phyloP scores from a whole-genome alignment of 2,797 vertebrate genomes.

The Chelmon rostratus region DNA sequence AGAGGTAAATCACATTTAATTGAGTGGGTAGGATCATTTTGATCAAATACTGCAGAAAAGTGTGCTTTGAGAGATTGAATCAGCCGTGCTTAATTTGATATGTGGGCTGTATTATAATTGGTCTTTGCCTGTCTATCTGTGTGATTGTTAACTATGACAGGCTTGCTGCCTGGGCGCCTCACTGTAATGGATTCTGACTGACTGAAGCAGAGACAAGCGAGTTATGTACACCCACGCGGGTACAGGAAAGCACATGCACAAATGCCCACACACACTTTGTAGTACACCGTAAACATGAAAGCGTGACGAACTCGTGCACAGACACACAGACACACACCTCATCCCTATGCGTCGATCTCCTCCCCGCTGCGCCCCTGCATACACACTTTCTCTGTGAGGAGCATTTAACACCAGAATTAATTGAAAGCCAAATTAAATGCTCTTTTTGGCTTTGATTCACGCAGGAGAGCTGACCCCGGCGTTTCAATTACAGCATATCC shows the following conservation, averaged over 20 bases:
- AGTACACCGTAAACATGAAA: slow-evolving; percentile 25
- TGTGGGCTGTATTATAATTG: slow-evolving; percentile 77
- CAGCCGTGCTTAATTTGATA: slow-evolving; percentile 72
- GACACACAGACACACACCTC: background rate
- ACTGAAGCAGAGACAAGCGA: slow-evolving; percentile 70
- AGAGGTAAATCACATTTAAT: slow-evolving; percentile 73
- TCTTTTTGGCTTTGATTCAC: slow-evolving; percentile 73
- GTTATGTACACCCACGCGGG: slow-evolving; percentile 59
- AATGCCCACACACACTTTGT: slow-evolving; percentile 27
- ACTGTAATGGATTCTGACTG: slow-evolving; percentile 77
- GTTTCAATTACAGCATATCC: slow-evolving; percentile 78
- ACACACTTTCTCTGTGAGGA: slow-evolving; percentile 52
- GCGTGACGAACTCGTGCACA: background rate
- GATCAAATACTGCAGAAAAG: slow-evolving; percentile 77
- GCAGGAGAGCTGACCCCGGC: slow-evolving; percentile 60
- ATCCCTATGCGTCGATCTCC: background rate
- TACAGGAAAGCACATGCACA: slow-evolving; percentile 18
- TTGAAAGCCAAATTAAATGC: slow-evolving; percentile 81
- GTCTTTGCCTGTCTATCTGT: slow-evolving; percentile 68
- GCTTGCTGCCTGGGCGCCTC: slow-evolving; percentile 45
- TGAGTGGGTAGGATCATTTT: slow-evolving; percentile 70
- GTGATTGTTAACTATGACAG: slow-evolving; percentile 75
- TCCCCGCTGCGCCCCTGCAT: background rate
- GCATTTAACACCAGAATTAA: slow-evolving; percentile 75
- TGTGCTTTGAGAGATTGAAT: slow-evolving; percentile 71